A percentile compares a stretch with the other conserved stretches of the same genome.
These are phyloP conservation scores for Anastrepha obliqua DNA, from an alignment of 1,140 invertebrate species.

Conservation along the genomic window DNA sequence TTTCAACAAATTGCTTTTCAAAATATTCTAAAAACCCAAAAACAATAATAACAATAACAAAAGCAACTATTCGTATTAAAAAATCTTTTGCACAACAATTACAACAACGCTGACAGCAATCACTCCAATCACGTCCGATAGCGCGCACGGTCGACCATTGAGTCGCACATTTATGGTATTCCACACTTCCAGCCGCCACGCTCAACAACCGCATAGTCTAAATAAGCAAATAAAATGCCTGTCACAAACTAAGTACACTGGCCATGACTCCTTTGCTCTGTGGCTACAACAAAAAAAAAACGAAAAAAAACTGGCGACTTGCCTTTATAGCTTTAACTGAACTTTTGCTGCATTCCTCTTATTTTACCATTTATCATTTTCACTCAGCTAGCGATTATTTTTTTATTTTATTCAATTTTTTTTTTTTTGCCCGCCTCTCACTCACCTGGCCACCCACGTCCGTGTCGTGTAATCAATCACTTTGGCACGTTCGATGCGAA, in stretches of 20 bases:
- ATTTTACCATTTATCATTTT: slow-evolving; percentile 24
- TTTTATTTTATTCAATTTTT: neutral
- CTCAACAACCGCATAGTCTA: neutral
- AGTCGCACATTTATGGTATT: neutral
- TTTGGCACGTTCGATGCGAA: slow-evolving; percentile 77
- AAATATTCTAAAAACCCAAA: slow-evolving; percentile 2
- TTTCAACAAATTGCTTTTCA: slow-evolving; percentile 50
- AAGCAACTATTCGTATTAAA: neutral
- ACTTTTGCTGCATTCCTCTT: neutral
- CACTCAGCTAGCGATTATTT: neutral
- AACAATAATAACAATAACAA: slow-evolving; percentile 18
- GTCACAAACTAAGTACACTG: neutral
- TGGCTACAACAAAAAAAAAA: neutral
- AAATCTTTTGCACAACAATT: neutral
- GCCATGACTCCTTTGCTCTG: neutral
- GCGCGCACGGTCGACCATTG: neutral
- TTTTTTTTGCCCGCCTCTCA: neutral
- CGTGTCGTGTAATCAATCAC: slow-evolving; percentile 78
- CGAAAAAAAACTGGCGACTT: neutral
- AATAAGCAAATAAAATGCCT: slow-evolving; percentile 27
- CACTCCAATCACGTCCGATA: slow-evolving; percentile 1
- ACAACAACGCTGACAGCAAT: neutral
- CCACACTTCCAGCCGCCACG: neutral
- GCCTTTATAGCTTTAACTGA: neutral
- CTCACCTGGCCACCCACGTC: slow-evolving; percentile 78